phyloP scores from a whole-genome alignment of 1,140 invertebrate genomes.

The Oryctes rhinoceros region DNA sequence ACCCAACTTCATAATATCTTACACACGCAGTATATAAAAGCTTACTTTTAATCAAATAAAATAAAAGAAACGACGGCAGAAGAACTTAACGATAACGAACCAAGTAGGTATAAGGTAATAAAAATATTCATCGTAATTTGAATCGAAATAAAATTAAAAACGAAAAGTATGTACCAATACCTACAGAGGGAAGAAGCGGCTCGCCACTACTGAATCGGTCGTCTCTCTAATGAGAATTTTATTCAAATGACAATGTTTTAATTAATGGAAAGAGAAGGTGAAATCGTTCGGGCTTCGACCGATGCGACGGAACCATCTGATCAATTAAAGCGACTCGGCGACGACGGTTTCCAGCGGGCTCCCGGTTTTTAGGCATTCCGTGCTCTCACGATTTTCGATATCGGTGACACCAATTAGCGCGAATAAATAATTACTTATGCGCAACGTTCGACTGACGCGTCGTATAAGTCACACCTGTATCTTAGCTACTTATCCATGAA shows the following conservation, averaged over 20 bases:
- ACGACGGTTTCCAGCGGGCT: conserved; percentile 12
- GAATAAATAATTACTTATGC: conserved; percentile 42
- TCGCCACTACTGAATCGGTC: background rate
- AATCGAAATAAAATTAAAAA: conserved; percentile 32
- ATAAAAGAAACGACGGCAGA: background rate
- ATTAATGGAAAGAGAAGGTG: conserved; percentile 41
- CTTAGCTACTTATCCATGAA: background rate
- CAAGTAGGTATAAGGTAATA: background rate
- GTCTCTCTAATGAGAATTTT: conserved; percentile 38
- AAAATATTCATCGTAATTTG: conserved; percentile 28
- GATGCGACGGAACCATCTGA: background rate
- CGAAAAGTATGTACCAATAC: background rate
- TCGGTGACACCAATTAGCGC: conserved; percentile 41
- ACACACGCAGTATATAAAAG: too few species aligned
- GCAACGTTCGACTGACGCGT: background rate
- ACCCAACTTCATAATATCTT: too few species aligned
- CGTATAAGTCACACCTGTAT: conserved; percentile 34
- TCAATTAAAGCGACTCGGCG: conserved; percentile 26
- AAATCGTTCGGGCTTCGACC: conserved; percentile 28
- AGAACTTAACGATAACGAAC: conserved; percentile 21
- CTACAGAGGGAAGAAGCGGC: background rate
- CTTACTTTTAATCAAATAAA: too few species aligned
- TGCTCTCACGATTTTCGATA: conserved; percentile 37
- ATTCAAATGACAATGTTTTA: conserved; percentile 43
- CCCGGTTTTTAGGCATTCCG: conserved; percentile 18